Conservation (phyloP, 2,113 vertebrate species). For the Halcyon senegalensis region DNA sequence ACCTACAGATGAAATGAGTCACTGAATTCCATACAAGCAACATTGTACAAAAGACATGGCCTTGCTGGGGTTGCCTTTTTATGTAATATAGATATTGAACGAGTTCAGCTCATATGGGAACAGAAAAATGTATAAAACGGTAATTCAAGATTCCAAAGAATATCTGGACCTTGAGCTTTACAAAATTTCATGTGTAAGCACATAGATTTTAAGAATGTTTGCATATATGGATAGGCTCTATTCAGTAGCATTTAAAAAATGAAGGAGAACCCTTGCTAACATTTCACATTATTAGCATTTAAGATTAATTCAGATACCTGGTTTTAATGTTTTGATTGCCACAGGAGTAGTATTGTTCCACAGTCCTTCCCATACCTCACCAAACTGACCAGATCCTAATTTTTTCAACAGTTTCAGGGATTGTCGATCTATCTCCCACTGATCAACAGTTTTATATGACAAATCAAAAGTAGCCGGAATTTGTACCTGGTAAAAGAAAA, state of each 20-base stretch:
- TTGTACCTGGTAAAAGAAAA: constrained; percentile 65
- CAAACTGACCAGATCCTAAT: constrained; percentile 93
- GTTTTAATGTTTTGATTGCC: constrained; percentile 94
- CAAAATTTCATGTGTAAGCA: not conserved
- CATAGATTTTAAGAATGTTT: not conserved
- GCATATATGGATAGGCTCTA: not conserved
- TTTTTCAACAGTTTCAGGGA: constrained; percentile 84
- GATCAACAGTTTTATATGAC: constrained; percentile 92
- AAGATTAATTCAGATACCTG: constrained; percentile 77
- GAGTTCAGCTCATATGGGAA: not conserved
- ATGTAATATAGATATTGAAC: not conserved
- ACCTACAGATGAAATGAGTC: not conserved
- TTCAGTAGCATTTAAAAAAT: not conserved
- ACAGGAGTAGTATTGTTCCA: constrained; percentile 92
- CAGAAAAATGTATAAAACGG: not conserved
- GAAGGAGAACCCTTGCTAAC: not conserved
- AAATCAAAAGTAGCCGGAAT: constrained; percentile 81
- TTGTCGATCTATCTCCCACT: constrained; percentile 92
- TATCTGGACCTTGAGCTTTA: not conserved
- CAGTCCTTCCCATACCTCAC: constrained; percentile 91
- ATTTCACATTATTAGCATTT: not conserved
- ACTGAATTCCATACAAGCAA: not conserved
- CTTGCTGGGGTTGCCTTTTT: not conserved
- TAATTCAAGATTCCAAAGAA: not conserved
- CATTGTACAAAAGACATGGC: not conserved